Percentiles rank a stretch among this genome's conserved stretches.
phyloP scores from a whole-genome alignment of 2,797 vertebrate species.

The Cyclura pinguis region DNA sequence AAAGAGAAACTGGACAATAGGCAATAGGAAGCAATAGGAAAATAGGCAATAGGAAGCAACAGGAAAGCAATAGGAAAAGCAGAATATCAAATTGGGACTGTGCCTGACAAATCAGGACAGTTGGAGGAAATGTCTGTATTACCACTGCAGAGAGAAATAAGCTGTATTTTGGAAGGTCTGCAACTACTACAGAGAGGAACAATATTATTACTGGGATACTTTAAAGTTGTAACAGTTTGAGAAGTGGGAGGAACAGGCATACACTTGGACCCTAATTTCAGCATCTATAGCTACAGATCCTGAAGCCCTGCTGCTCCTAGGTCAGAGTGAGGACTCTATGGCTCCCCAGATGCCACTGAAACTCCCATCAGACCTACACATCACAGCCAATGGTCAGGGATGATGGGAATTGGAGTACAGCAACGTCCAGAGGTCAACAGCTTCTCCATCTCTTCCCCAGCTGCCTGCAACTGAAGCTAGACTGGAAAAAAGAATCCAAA shows the following conservation, averaged over 20 bases:
- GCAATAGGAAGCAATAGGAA: too few relatives aligned
- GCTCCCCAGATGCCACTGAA: neutral
- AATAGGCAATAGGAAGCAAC: too few relatives aligned
- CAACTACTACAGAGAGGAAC: neutral
- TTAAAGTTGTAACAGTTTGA: neutral
- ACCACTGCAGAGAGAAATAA: neutral
- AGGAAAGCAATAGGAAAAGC: too few relatives aligned
- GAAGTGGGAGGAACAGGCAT: neutral
- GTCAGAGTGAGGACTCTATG: neutral
- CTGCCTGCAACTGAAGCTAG: neutral
- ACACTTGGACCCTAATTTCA: neutral
- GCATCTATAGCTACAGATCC: neutral
- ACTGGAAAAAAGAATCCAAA: neutral
- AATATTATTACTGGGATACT: neutral
- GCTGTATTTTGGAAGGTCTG: too few relatives aligned
- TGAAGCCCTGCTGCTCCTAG: neutral
- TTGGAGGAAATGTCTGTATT: too few relatives aligned
- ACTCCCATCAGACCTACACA: neutral
- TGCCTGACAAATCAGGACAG: too few relatives aligned
- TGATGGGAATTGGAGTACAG: neutral
- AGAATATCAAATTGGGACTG: too few relatives aligned
- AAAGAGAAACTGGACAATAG: too few relatives aligned
- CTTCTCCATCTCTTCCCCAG: neutral
- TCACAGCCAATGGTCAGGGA: too few relatives aligned
- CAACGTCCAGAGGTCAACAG: neutral